These are phyloP conservation scores for Epirrhoe tristata DNA, from an alignment of 2,888 invertebrate genomes.

Conservation along the genomic window DNA sequence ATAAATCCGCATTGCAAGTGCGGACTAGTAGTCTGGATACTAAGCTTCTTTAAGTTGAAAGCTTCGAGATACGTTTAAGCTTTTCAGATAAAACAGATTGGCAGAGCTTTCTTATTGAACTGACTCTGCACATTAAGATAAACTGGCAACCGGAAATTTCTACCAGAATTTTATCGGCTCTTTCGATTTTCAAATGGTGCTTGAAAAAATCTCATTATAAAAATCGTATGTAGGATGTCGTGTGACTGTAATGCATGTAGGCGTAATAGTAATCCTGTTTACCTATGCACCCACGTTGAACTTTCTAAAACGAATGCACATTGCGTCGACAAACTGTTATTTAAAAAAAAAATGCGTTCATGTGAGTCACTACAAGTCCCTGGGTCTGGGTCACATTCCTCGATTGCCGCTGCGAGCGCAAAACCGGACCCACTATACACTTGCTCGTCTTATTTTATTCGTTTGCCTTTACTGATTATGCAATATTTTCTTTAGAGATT, in stretches of 20 bases:
- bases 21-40: constrained; percentile 45
- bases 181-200: constrained; percentile 32
- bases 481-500: constrained; percentile 52
- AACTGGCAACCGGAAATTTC: neutral
- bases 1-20: constrained; percentile 51
- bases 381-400: constrained; percentile 83
- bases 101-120: constrained; percentile 37
- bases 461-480: constrained; percentile 54
- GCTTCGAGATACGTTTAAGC: constrained; percentile 47
- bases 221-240: constrained; percentile 49
- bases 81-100: constrained; percentile 48
- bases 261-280: constrained; percentile 68
- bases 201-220: constrained; percentile 45
- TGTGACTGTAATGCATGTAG: constrained; percentile 58
- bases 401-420: constrained; percentile 54
- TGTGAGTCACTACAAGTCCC: constrained; percentile 77
- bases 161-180: neutral
- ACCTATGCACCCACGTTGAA: constrained; percentile 73
- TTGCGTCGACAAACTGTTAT: constrained; percentile 49
- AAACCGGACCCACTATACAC: constrained; percentile 64
- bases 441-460: constrained; percentile 54
- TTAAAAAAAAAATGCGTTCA: constrained; percentile 57
- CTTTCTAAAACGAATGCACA: constrained; percentile 71
- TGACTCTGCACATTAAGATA: constrained; percentile 1
- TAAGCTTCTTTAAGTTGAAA: constrained; percentile 51